Percentiles rank a stretch among this genome's conserved stretches.
These are phyloP conservation scores for Blastomussa wellsi DNA, from an alignment of 92 coral and sea anemone species.

Conservation along the genomic window DNA sequence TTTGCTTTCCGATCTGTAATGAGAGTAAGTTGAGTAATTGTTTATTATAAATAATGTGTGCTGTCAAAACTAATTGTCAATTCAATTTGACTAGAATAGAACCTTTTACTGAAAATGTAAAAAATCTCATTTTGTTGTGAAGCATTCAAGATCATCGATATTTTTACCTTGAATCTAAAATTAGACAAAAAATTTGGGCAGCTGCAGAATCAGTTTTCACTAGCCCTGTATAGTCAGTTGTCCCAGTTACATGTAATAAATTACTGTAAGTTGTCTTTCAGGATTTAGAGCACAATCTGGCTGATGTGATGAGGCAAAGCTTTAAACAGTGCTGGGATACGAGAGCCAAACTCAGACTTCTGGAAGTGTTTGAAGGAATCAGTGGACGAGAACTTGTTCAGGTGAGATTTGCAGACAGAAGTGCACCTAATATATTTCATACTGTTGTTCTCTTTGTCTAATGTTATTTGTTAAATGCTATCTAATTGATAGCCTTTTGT, in stretches of 20 bases:
- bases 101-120: neutral
- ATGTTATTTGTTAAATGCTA: neutral
- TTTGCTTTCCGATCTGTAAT: constrained; percentile 95
- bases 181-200: neutral
- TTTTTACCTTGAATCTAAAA: neutral
- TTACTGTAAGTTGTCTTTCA: constrained; percentile 29
- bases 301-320: constrained; percentile 95
- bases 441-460: neutral
- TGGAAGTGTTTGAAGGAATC: constrained; percentile 98
- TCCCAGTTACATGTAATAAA: neutral
- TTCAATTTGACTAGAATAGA: neutral
- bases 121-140: neutral
- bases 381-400: constrained; percentile 97
- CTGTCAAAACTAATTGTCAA: neutral
- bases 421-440: too few species aligned
- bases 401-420: constrained; percentile 36
- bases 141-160: neutral
- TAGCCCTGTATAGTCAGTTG: neutral
- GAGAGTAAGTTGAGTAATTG: constrained; percentile 66
- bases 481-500: neutral
- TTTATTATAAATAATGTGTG: neutral
- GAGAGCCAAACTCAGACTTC: constrained; percentile 87
- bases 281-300: constrained; percentile 89
- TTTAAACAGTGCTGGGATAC: constrained; percentile 99
- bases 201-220: neutral